These are phyloP conservation scores for Clunio marinus DNA, from an alignment of 2,888 invertebrate genomes.

Conservation along the genomic window DNA sequence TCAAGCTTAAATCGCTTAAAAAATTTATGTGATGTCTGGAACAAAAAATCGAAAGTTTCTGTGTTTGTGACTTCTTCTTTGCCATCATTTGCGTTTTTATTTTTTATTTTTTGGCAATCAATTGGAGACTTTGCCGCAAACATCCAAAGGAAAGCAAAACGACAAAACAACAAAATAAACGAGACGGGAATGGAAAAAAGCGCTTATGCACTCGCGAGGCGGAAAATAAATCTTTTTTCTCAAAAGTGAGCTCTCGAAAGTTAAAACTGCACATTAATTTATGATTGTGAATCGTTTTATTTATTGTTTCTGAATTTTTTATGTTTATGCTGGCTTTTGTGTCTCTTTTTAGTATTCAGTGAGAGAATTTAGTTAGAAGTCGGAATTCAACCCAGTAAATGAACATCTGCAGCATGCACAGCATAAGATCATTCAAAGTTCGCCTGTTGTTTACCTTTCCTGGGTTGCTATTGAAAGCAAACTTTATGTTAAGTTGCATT, in stretches of 20 bases:
- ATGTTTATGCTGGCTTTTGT: constrained; percentile 6
- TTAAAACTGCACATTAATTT: constrained; percentile 30
- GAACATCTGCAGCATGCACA: too few relatives aligned
- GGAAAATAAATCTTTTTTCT: neutral
- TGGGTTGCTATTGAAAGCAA: too few relatives aligned
- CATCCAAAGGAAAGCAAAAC: too few relatives aligned
- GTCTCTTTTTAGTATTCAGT: neutral
- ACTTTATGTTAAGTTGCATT: too few relatives aligned
- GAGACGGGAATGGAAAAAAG: neutral
- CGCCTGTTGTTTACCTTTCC: too few relatives aligned
- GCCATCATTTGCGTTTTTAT: neutral
- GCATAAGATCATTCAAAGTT: too few relatives aligned
- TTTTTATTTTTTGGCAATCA: constrained; percentile 1
- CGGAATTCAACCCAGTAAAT: neutral
- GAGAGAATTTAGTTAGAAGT: constrained; percentile 6
- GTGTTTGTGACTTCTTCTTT: neutral
- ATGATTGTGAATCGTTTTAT: constrained; percentile 35
- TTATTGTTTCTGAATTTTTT: constrained; percentile 27
- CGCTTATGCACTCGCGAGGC: neutral
- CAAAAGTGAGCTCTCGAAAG: neutral
- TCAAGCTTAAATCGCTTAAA: neutral
- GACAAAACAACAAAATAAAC: too few relatives aligned
- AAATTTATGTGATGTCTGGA: neutral
- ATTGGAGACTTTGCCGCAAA: too few relatives aligned
- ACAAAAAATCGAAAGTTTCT: constrained; percentile 20